These are phyloP conservation scores for Callocephalon fimbriatum DNA, from an alignment of 2,113 vertebrate genomes.

Conservation along the genomic window DNA sequence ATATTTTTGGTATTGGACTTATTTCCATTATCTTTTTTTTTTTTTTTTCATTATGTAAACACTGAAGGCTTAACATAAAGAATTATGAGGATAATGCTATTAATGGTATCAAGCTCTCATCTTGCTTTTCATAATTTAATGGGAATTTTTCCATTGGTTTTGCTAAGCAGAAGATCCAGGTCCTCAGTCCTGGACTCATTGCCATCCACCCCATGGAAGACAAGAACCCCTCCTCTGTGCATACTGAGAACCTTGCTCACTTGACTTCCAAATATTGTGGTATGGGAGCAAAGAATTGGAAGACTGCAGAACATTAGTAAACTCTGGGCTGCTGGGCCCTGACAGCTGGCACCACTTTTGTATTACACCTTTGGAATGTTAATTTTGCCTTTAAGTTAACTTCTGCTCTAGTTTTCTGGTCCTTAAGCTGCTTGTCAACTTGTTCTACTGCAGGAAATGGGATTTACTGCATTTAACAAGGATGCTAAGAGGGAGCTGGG, in stretches of 20 bases:
- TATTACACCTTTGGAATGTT: not conserved
- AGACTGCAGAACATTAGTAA: not conserved
- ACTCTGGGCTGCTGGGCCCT: not conserved
- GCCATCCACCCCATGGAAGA: not conserved
- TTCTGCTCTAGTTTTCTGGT: not conserved
- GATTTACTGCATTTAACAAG: not conserved
- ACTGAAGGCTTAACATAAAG: not conserved
- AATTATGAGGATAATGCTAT: not conserved
- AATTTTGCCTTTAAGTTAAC: not conserved
- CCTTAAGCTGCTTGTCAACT: not conserved
- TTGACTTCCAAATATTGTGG: not conserved
- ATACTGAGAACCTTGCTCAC: not conserved
- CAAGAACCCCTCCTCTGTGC: not conserved
- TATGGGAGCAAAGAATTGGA: not conserved
- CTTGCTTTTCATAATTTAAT: not conserved
- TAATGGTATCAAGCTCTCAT: not conserved
- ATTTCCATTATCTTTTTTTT: not conserved
- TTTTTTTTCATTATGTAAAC: not conserved
- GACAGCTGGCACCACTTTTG: not conserved
- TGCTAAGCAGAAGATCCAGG: not conserved
- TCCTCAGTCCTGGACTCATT: not conserved
- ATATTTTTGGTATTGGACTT: not conserved
- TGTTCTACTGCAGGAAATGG: not conserved
- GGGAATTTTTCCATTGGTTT: not conserved
- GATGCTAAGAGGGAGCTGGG: not conserved